These are phyloP conservation scores for Agonum fuliginosum DNA, from an alignment of 2,888 invertebrate genomes.

Conservation along the genomic window DNA sequence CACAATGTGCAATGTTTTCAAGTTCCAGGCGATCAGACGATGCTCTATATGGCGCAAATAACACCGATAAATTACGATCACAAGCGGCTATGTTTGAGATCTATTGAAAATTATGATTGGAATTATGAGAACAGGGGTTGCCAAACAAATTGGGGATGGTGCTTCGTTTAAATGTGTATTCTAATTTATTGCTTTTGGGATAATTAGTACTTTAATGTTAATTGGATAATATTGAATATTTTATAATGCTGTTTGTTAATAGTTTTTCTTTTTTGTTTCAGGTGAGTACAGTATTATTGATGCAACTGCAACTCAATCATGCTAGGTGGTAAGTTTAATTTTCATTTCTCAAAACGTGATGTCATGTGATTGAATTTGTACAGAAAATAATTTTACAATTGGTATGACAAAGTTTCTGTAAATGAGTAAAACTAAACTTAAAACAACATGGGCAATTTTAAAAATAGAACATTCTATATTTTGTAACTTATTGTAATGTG, in stretches of 20 bases:
- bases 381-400: too few species aligned
- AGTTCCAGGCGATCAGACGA: slow-evolving; percentile 49
- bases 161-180: neutral
- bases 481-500: too few species aligned
- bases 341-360: too few species aligned
- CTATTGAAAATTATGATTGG: slow-evolving; percentile 49
- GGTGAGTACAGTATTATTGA: neutral
- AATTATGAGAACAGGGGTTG: slow-evolving; percentile 20
- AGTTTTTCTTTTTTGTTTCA: neutral
- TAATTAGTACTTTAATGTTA: too few species aligned
- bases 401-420: too few species aligned
- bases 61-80: slow-evolving; percentile 47
- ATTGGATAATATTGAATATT: too few species aligned
- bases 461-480: too few species aligned
- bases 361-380: too few species aligned
- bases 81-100: slow-evolving; percentile 23
- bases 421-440: too few species aligned
- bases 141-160: slow-evolving; percentile 4
- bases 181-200: neutral
- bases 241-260: too few species aligned
- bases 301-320: too few species aligned
- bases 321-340: slow-evolving; percentile 3
- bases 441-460: too few species aligned
- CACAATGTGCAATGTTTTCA: slow-evolving; percentile 1
- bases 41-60: slow-evolving; percentile 51